Evolutionary conservation across 2,113 vertebrate species (phyloP).

Genomic region (Dipodomys ordii): DNA sequence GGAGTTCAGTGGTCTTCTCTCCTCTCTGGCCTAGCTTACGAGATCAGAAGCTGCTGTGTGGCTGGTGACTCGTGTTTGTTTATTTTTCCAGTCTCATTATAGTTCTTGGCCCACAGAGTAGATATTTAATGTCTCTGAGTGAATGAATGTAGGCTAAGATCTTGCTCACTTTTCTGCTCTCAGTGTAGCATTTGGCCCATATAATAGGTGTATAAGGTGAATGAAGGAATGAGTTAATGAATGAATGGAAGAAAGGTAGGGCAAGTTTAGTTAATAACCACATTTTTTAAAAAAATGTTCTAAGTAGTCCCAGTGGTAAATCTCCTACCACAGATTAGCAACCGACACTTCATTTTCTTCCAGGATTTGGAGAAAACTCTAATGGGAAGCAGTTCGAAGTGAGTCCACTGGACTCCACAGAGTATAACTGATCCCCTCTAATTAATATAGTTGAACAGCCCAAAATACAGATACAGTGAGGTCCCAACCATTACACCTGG

Average conservation of each 20-base stretch:
- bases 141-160: too few relatives aligned
- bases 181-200: not conserved
- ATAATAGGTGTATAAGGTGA: not conserved
- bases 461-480: not conserved
- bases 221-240: not conserved
- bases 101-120: too few relatives aligned
- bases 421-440: accelerated
- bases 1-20: not conserved
- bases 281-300: slow-evolving; percentile 14
- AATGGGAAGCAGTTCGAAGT: not conserved
- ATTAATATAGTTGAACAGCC: not conserved
- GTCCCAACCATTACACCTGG: not conserved
- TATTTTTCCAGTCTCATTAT: too few relatives aligned
- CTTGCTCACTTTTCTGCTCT: not conserved
- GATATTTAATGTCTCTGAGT: too few relatives aligned
- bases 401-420: not conserved
- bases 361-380: not conserved
- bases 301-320: not conserved
- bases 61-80: too few relatives aligned
- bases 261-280: not conserved
- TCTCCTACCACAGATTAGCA: not conserved
- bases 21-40: too few relatives aligned
- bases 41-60: not conserved
- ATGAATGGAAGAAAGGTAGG: not conserved
- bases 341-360: not conserved